Percentiles rank a stretch among this genome's conserved stretches.
These are phyloP conservation scores for Dryobotodes eremita DNA, from an alignment of 2,888 invertebrate genomes.

Conservation along the genomic window DNA sequence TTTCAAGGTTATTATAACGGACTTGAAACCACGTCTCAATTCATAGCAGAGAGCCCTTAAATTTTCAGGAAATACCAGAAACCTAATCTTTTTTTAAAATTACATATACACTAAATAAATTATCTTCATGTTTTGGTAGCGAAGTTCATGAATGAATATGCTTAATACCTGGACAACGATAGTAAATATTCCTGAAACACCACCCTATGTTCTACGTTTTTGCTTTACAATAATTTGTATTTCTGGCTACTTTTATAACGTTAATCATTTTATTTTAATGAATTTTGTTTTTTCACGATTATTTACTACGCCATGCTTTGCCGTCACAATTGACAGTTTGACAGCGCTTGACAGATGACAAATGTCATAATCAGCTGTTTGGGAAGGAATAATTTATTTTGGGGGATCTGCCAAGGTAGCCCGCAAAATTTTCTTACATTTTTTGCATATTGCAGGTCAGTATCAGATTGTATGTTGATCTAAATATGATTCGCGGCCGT, in stretches of 20 bases:
- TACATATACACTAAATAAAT: neutral
- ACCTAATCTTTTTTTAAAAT: neutral
- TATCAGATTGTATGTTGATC: too few species aligned
- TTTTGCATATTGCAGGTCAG: too few species aligned
- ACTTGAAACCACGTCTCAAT: neutral
- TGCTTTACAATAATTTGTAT: conserved; percentile 1
- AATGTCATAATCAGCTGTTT: conserved; percentile 35
- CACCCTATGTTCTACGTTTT: conserved; percentile 26
- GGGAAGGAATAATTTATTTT: neutral
- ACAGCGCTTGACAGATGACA: neutral
- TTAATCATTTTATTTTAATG: conserved; percentile 21
- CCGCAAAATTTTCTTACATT: too few species aligned
- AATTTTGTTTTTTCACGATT: conserved; percentile 3
- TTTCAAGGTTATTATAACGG: conserved; percentile 1
- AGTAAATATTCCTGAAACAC: neutral
- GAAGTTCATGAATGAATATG: neutral
- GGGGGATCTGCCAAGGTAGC: too few species aligned
- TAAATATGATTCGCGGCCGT: too few species aligned
- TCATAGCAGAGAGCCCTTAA: neutral
- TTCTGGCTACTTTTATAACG: neutral
- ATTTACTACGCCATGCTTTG: conserved; percentile 14
- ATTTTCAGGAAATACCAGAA: neutral
- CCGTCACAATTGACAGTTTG: neutral
- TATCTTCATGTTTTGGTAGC: neutral
- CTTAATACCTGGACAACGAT: conserved; percentile 17